Evolutionary conservation across 2,797 vertebrate genomes (phyloP).

Genomic region (Anguilla marmorata): DNA sequence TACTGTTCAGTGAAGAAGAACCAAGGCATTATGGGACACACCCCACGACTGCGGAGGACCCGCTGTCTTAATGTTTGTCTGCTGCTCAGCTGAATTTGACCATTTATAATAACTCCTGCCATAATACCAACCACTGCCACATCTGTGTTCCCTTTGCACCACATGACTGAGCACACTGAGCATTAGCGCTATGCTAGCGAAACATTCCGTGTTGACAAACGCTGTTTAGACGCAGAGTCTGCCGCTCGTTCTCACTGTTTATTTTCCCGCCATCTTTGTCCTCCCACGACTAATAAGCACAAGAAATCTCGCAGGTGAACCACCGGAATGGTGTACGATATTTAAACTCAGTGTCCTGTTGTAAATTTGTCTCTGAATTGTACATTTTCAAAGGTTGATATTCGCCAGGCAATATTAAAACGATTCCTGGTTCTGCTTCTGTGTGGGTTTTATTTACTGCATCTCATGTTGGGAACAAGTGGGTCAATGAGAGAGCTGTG

Average conservation of each 20-base stretch:
- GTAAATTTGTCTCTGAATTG: conserved; percentile 13
- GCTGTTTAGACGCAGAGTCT: not conserved
- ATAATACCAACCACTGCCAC: not conserved
- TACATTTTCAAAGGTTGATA: not conserved
- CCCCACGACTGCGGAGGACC: too few relatives aligned
- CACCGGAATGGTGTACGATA: not conserved
- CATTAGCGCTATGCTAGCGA: not conserved
- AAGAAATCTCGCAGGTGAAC: not conserved
- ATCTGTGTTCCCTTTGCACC: not conserved
- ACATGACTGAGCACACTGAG: not conserved
- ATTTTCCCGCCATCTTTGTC: not conserved
- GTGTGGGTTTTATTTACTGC: not conserved
- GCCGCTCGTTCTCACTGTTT: not conserved
- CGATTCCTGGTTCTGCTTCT: not conserved
- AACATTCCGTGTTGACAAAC: not conserved
- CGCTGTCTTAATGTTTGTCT: not conserved
- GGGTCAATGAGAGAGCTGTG: not conserved
- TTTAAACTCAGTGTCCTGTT: not conserved
- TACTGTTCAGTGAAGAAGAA: not conserved
- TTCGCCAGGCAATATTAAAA: not conserved
- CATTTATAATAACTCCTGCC: not conserved
- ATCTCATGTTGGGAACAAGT: not conserved
- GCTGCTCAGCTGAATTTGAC: not conserved
- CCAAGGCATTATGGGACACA: not conserved
- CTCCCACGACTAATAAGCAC: not conserved